Conservation (phyloP, 2,113 vertebrate species). For the Desmodus rotundus region DNA sequence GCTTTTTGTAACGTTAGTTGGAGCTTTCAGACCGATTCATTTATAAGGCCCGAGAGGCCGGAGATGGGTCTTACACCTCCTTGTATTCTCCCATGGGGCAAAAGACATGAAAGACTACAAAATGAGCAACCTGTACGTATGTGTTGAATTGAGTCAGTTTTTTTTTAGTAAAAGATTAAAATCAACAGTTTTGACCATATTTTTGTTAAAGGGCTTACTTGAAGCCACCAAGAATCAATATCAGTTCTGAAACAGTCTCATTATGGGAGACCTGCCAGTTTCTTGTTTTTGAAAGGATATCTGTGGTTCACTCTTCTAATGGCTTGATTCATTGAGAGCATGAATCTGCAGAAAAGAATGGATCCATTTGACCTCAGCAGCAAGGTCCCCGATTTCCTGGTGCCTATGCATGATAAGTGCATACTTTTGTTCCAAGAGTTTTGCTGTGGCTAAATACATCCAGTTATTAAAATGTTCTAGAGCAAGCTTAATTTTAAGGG, state of each 20-base stretch:
- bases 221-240: not conserved
- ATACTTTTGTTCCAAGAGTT: not conserved
- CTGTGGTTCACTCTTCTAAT: not conserved
- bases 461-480: conserved; percentile 19
- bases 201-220: not conserved
- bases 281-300: not conserved
- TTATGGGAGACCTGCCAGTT: not conserved
- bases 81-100: not conserved
- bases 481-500: conserved; percentile 17
- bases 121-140: not conserved
- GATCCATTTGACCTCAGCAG: not conserved
- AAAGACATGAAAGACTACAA: not conserved
- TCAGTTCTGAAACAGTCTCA: not conserved
- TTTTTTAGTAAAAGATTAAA: not conserved
- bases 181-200: not conserved
- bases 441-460: not conserved
- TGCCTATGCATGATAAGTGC: not conserved
- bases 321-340: not conserved
- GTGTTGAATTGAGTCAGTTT: not conserved
- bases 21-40: not conserved
- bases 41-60: not conserved
- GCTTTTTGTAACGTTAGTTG: not conserved
- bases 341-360: conserved; percentile 15
- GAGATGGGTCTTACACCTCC: not conserved
- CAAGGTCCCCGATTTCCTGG: not conserved